Evolutionary conservation across 2,113 vertebrate genomes (phyloP), one percentile per base, ranked within the genome.

Genomic region (Syngnathus floridae): DNA sequence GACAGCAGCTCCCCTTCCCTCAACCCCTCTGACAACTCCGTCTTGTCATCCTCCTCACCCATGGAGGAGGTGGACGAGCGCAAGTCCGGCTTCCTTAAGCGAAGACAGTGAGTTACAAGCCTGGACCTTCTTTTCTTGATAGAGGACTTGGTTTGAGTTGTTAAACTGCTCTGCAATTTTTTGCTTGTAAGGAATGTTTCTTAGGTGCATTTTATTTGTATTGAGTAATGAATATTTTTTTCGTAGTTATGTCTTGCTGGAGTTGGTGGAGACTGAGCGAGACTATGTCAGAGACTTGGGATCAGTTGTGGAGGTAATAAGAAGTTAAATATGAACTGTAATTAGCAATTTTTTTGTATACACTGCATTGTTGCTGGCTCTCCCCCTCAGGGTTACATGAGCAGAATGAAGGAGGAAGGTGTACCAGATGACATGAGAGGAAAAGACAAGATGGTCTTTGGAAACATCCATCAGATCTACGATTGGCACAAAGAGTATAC

Each of bases 401-500:
- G 93, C 81, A 92, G 96, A 66, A 99, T 99, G 96, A 98, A 94
- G 68, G 97, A 99, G 78, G 97, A 99, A 35, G 95, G 95, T 0
- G 95, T 98, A 66, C 97, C 96, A 1, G 97, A 99, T 68, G 97
- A 99, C 86, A 98, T 99, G 97, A 95, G 95, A 86, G 97, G 96
- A 73, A 99, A 99, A 90, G 96, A 98, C 88, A 99, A 98, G 89
- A 98, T 98, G 21, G 95, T 99, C 31, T 99, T 99, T 84, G 97
- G 97, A 85, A 99, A 99, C 86, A 97, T 99, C 83, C 95, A 98
- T 88, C 97, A 99, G 90, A 99, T 99, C 73, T 98, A 97, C 9
- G 97, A 99, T 87, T 99, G 96, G 97, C 97, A 99, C 93, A 93
- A 93, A 93, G 96, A 99, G 97, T 99, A 93, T 0, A 94, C 51